Evolutionary conservation across 2,797 vertebrate species (phyloP).

Genomic region (Dicrostonyx torquatus): DNA sequence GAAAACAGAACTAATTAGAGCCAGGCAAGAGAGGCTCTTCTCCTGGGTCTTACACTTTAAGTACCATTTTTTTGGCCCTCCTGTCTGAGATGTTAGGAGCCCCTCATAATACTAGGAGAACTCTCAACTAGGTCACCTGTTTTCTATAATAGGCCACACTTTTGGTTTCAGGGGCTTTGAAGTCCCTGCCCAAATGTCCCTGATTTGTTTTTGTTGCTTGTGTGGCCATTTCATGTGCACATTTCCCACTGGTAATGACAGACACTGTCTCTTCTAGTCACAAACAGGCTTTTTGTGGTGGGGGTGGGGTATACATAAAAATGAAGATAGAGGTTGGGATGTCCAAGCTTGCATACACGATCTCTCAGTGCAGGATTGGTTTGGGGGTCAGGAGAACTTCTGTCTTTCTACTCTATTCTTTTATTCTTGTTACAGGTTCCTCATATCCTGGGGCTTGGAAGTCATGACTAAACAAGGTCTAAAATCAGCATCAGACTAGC

Average conservation of each 20-base stretch:
- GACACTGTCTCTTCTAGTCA: background rate
- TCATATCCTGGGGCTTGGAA: background rate
- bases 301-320: background rate
- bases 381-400: background rate
- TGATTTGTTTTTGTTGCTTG: background rate
- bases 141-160: background rate
- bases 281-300: background rate
- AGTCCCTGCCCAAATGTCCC: background rate
- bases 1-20: background rate
- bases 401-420: background rate
- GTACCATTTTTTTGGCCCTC: background rate
- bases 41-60: background rate
- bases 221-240: background rate
- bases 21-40: background rate
- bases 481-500: slow-evolving; percentile 3
- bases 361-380: background rate
- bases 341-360: background rate
- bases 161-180: background rate
- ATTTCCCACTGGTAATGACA: background rate
- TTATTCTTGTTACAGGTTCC: background rate
- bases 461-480: background rate
- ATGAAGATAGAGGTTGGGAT: background rate
- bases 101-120: background rate
- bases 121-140: background rate
- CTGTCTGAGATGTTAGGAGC: background rate